Conservation (phyloP, 2,797 vertebrate species). For the Siniperca undulata region DNA sequence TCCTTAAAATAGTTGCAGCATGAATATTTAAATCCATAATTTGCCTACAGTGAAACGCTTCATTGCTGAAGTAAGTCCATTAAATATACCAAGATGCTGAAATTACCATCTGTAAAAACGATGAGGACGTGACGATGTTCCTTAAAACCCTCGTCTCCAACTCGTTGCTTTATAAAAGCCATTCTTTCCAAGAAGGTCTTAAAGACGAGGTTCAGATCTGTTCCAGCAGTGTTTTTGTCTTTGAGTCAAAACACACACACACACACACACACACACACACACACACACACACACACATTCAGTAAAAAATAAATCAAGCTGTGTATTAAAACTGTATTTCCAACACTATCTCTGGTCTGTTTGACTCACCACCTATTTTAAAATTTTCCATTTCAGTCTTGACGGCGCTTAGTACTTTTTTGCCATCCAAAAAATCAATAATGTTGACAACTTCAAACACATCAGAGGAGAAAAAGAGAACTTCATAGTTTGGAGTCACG, state of each 20-base stretch:
- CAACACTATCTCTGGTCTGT: not conserved
- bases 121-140: conserved; percentile 74
- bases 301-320: not conserved
- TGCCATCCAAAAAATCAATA: conserved; percentile 36
- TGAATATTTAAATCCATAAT: not conserved
- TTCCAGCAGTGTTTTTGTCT: conserved; percentile 65
- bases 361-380: conserved; percentile 42
- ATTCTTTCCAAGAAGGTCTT: conserved; percentile 39
- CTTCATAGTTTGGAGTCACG: conserved; percentile 79
- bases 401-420: rapidly evolving
- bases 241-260: conserved; percentile 27
- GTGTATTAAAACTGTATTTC: not conserved
- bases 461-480: conserved; percentile 72
- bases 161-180: conserved; percentile 1
- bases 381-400: not conserved
- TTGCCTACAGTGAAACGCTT: not conserved
- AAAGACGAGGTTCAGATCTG: conserved; percentile 68
- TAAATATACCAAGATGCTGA: conserved; percentile 4
- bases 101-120: conserved; percentile 78
- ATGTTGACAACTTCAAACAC: conserved; percentile 58
- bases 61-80: not conserved
- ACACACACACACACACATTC: not conserved
- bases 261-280: conserved; percentile 9
- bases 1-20: not conserved
- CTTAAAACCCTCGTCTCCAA: conserved; percentile 1